Base-by-base conservation (phyloP, 2,113 vertebrate species). In the Peromyscus maniculatus region DNA sequence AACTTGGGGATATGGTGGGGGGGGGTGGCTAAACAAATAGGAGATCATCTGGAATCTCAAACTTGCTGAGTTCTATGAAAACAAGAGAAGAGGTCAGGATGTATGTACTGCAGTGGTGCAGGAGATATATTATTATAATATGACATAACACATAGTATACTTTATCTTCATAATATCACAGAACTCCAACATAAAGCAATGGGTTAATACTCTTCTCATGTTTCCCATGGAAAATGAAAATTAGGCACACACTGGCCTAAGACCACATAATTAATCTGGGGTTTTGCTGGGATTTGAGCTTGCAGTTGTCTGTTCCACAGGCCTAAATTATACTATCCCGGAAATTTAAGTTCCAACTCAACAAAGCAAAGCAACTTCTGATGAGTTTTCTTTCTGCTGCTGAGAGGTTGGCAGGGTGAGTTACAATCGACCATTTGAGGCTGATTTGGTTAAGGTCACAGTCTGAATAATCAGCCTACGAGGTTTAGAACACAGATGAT, bases 401-500 rank as follows among this genome's bases (percentile, higher is more conserved):
- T 36, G 55, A 89, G 31, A 59, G 6, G 31, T 5, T 91, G 26
- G 24, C 57, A 43, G 2, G 22, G 21, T 17, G 71, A 71, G 55
- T 55, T 46, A 15, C 49, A 49, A 75, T 59, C 36, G 36, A 78
- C 21, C 22, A 79, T 31, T 28, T 80, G 12, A 75, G 21, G 17
- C 17, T 43, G 19, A 62, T 69, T 43, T 71, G 39, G 22, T 69
- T 64, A 57, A 93, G 33, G 21, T 83, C 79, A 92, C 21, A 59
- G 21, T 62, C 7, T 62, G 87, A 74, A 26, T 92, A 86, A 84
- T 2, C 16, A 89, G 80, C 9, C 71, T 86, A 3, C 13, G 12
- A 84, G 36, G 6, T n/a, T 94, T 87, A 89, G 67, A 97, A 93
- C 19, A 28, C 86, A 71, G 71, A 69, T 77, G 39, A 82, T 97